A percentile compares a stretch with the other conserved stretches of the same genome.
Conservation (phyloP, 2,113 vertebrate genomes). For the Amphiprion ocellaris region DNA sequence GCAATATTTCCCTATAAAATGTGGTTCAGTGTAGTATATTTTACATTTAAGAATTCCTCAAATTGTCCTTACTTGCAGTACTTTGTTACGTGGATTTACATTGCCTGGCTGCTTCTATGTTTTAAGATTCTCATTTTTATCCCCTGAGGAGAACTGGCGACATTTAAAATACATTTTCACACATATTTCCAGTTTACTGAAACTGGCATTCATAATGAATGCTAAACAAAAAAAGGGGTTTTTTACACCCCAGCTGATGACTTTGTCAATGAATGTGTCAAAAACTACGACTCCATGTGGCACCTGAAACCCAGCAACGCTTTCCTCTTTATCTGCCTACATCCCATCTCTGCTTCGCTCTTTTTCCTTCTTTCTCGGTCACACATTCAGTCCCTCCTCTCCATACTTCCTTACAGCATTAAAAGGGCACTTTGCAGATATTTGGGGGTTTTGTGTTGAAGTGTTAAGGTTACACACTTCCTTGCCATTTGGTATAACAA, state of each 20-base stretch:
- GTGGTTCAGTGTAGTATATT: not conserved
- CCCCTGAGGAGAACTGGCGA: not conserved
- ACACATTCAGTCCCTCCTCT: slow-evolving; percentile 49
- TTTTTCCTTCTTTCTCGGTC: slow-evolving; percentile 1
- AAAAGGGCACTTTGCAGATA: slow-evolving; percentile 84
- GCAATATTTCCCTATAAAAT: not conserved
- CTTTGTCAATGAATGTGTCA: slow-evolving; percentile 60
- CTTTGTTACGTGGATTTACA: no score
- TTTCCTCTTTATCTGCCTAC: slow-evolving; percentile 29
- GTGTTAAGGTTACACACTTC: slow-evolving; percentile 87
- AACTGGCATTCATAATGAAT: slow-evolving; percentile 51
- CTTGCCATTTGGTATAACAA: slow-evolving; percentile 89
- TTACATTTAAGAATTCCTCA: not conserved
- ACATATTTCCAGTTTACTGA: slow-evolving; percentile 21
- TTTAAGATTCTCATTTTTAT: not conserved
- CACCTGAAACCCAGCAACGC: slow-evolving; percentile 55
- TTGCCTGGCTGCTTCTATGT: not conserved
- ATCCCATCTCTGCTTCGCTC: not conserved
- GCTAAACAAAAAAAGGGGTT: slow-evolving; percentile 52
- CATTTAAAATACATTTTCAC: slow-evolving; percentile 9
- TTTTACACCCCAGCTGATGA: slow-evolving; percentile 67
- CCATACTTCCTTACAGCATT: slow-evolving; percentile 77
- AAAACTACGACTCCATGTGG: slow-evolving; percentile 59
- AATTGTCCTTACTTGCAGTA: not conserved
- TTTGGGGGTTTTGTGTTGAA: slow-evolving; percentile 82